A percentile compares a stretch with the other conserved stretches of the same genome.
Evolutionary conservation across 2,888 invertebrate genomes (phyloP).

Genomic region (Chrysina gloriosa): DNA sequence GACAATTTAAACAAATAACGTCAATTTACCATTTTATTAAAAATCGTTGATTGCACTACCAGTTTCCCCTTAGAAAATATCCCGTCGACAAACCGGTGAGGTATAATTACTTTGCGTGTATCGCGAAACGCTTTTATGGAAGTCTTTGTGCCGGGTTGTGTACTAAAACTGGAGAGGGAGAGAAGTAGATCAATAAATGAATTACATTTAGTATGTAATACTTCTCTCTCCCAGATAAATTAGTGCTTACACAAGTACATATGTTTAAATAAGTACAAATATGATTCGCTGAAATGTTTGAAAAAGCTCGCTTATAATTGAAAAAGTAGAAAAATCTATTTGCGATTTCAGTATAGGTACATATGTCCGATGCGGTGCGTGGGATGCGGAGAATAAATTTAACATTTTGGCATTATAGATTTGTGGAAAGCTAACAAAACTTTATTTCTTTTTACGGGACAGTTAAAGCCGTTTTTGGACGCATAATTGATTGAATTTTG

Average conservation of each 20-base stretch:
- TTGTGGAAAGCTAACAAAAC: slow-evolving; percentile 15
- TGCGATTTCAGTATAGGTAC: not conserved
- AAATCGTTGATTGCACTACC: slow-evolving; percentile 10
- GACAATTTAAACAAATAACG: slow-evolving; percentile 42
- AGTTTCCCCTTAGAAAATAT: slow-evolving; percentile 14
- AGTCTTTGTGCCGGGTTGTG: slow-evolving; percentile 51
- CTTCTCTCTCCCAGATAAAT: slow-evolving; percentile 51
- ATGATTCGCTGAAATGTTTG: not conserved
- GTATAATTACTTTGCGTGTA: slow-evolving; percentile 45
- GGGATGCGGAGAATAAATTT: slow-evolving; percentile 21
- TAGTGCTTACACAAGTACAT: slow-evolving; percentile 39
- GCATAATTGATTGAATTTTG: not conserved
- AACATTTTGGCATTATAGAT: slow-evolving; percentile 6
- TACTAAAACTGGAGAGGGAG: slow-evolving; percentile 51
- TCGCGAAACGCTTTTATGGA: slow-evolving; percentile 38
- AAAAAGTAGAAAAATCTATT: not conserved
- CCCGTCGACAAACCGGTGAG: slow-evolving; percentile 22
- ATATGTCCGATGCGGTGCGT: slow-evolving; percentile 2
- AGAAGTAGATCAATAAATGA: slow-evolving; percentile 66
- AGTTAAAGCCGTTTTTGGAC: not conserved
- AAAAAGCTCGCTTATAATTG: not conserved
- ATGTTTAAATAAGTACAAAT: slow-evolving; percentile 4
- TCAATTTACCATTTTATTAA: slow-evolving; percentile 45
- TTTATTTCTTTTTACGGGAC: not conserved
- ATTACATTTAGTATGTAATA: slow-evolving; percentile 61